A percentile compares a stretch with the other conserved stretches of the same genome.
Conservation (phyloP, 2,888 invertebrate genomes). For the Hydrotaea cyrtoneurina region DNA sequence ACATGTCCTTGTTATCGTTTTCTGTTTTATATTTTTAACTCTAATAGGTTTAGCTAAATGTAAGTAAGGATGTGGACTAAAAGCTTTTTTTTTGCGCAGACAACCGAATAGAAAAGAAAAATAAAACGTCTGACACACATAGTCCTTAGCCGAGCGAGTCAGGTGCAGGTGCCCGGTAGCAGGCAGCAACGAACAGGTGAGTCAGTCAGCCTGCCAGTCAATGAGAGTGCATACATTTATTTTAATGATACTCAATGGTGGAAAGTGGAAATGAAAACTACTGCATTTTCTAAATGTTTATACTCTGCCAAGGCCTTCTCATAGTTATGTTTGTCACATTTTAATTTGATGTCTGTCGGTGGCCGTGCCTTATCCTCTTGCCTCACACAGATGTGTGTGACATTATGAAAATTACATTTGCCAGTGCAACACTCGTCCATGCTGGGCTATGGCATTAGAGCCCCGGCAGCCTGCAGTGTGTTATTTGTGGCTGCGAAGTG, state of each 20-base stretch:
- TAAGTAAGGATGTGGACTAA: constrained; percentile 29
- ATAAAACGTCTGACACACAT: constrained; percentile 2
- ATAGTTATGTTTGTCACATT: neutral
- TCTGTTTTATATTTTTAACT: constrained; percentile 26
- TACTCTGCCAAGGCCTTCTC: constrained; percentile 6
- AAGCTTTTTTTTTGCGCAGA: neutral
- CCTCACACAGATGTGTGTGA: neutral
- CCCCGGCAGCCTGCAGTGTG: constrained; percentile 61
- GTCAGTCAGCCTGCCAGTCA: neutral
- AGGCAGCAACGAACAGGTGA: neutral
- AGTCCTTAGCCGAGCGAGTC: neutral
- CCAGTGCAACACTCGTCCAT: neutral
- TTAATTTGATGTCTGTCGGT: constrained; percentile 19
- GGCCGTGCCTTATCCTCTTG: neutral
- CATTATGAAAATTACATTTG: constrained; percentile 2
- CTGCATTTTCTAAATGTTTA: constrained; percentile 17
- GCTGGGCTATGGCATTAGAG: neutral
- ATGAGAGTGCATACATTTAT: constrained; percentile 11
- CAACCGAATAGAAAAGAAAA: too few species aligned
- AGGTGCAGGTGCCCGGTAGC: neutral
- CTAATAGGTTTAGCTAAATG: constrained; percentile 37
- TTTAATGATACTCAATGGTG: constrained; percentile 27
- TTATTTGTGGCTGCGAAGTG: constrained; percentile 44
- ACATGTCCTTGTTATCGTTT: constrained; percentile 18
- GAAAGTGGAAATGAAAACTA: constrained; percentile 19